Conservation (phyloP, 2,113 vertebrate genomes). For the Thamnaconus septentrionalis region DNA sequence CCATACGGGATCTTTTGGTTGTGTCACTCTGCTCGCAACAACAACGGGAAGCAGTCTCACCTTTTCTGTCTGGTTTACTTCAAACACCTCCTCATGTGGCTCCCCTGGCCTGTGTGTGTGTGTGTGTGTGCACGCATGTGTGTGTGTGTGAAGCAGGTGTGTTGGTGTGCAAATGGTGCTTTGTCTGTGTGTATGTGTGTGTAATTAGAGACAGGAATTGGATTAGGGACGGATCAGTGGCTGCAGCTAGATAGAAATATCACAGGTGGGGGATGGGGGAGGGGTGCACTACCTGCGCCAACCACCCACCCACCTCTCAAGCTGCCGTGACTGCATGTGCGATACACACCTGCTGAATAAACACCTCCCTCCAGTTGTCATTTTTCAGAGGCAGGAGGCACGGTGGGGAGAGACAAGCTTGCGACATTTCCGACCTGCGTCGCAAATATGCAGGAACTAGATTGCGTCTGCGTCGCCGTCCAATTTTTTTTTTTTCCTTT, state of each 20-base stretch:
- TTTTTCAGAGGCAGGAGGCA: no score
- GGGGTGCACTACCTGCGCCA: slow-evolving; percentile 28
- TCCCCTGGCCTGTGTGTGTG: not conserved
- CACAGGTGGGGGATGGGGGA: slow-evolving; percentile 3
- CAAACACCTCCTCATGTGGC: slow-evolving; percentile 17
- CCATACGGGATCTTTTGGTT: slow-evolving; percentile 23
- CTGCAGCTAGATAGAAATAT: slow-evolving; percentile 55
- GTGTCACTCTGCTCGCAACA: slow-evolving; percentile 16
- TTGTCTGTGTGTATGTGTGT: slow-evolving; percentile 33
- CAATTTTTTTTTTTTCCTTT: no score
- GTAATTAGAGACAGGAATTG: slow-evolving; percentile 59
- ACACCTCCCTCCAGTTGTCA: not conserved
- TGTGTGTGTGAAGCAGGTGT: not conserved
- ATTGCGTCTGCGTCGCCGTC: no score
- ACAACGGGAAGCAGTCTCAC: slow-evolving; percentile 28
- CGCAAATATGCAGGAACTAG: no score
- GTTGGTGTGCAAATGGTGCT: slow-evolving; percentile 6
- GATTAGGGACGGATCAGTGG: slow-evolving; percentile 62
- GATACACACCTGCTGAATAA: not conserved
- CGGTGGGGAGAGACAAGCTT: no score
- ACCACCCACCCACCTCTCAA: slow-evolving; percentile 6
- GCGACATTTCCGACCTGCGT: no score
- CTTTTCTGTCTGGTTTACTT: slow-evolving; percentile 33
- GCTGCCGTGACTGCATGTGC: not conserved
- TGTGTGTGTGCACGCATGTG: not conserved